A percentile compares a stretch with the other conserved stretches of the same genome.
Conservation (phyloP, 2,888 invertebrate species). For the Drepana falcataria region DNA sequence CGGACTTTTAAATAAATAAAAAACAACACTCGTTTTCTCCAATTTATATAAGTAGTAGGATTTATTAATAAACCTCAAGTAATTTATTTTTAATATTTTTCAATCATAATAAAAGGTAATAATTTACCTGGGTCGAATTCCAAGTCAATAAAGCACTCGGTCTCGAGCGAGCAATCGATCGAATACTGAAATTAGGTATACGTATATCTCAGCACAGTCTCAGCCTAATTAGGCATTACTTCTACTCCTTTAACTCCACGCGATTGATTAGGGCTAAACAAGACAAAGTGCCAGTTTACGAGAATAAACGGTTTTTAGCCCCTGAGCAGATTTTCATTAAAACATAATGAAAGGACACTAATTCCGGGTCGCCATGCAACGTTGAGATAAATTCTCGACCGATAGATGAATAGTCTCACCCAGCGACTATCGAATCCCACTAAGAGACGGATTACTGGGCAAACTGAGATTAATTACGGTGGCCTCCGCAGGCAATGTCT, state of each 20-base stretch:
- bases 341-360: conserved; percentile 8
- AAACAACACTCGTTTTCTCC: no score
- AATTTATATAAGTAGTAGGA: no score
- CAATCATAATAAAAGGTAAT: no score
- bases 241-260: not conserved
- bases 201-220: no score
- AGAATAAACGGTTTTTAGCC: not conserved
- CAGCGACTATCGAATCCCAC: conserved; percentile 28
- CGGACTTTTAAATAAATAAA: no score
- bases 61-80: no score
- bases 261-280: not conserved
- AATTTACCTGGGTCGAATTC: no score
- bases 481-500: conserved; percentile 19
- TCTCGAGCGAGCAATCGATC: no score
- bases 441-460: conserved; percentile 50
- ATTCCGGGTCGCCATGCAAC: conserved; percentile 27
- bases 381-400: conserved; percentile 44
- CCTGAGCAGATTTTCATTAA: not conserved
- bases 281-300: not conserved
- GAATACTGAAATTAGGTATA: no score
- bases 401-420: conserved; percentile 37
- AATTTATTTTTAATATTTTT: no score
- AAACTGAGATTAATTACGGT: conserved; percentile 58
- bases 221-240: not conserved
- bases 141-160: no score